A percentile compares a stretch with the other conserved stretches of the same genome.
Evolutionary conservation across 2,113 vertebrate species (phyloP).

Genomic region (Eublepharis macularius): DNA sequence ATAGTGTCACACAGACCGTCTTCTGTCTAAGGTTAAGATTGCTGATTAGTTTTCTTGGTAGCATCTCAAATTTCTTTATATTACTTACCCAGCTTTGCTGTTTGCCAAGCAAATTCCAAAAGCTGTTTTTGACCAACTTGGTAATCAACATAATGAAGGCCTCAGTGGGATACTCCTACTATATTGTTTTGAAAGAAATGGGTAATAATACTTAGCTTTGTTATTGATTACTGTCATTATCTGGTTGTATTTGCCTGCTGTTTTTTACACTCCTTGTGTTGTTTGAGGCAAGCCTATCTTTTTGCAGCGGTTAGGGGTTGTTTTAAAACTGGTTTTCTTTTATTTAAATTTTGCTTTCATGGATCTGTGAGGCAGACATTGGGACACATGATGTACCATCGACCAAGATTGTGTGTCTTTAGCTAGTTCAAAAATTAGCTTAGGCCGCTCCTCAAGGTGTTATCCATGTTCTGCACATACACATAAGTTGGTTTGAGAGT

Average conservation of each 20-base stretch:
- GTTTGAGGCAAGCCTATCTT: rapidly evolving
- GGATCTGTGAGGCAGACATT: background rate
- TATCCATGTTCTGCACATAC: background rate
- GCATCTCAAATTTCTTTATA: slow-evolving; percentile 32
- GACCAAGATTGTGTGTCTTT: background rate
- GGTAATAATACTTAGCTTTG: slow-evolving; percentile 45
- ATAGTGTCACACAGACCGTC: background rate
- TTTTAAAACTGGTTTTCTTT: background rate
- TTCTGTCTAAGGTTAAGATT: slow-evolving; percentile 23
- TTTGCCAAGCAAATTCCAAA: background rate
- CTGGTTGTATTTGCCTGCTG: slow-evolving; percentile 39
- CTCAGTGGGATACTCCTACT: background rate
- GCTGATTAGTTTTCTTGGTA: background rate
- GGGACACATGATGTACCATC: background rate
- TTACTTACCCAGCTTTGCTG: background rate
- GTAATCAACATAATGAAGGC: background rate
- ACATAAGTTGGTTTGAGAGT: background rate
- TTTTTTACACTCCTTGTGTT: slow-evolving; percentile 21
- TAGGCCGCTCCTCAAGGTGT: background rate
- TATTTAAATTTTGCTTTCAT: background rate
- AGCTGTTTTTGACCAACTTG: slow-evolving; percentile 19
- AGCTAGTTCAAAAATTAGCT: background rate
- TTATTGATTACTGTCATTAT: slow-evolving; percentile 54
- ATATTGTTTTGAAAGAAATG: slow-evolving; percentile 48
- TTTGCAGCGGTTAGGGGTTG: background rate